A percentile compares a stretch with the other conserved stretches of the same genome.
phyloP scores from a whole-genome alignment of 2,113 vertebrate genomes.

The Tympanuchus pallidicinctus region DNA sequence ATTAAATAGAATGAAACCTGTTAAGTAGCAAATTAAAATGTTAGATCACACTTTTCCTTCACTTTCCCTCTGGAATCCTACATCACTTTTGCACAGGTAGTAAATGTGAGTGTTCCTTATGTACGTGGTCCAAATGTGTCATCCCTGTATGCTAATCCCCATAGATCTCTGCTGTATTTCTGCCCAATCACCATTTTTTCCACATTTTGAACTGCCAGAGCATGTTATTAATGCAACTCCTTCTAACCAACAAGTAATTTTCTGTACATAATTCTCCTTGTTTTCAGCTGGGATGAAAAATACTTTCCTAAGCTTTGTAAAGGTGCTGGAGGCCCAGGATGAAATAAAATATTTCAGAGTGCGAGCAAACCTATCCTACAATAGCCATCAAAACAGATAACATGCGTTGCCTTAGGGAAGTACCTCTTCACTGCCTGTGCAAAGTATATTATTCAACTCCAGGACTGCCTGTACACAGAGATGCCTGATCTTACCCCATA shows the following conservation, averaged over 20 bases:
- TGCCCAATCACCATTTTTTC: neutral
- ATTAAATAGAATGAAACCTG: slow-evolving; percentile 13
- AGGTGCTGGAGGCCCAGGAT: neutral
- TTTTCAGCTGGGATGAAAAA: neutral
- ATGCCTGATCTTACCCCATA: neutral
- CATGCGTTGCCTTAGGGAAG: neutral
- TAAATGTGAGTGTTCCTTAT: neutral
- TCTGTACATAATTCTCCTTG: neutral
- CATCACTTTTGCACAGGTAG: neutral
- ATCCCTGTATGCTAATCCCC: neutral
- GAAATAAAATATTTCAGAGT: neutral
- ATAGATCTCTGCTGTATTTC: neutral
- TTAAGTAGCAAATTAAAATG: neutral
- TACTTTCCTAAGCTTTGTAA: neutral
- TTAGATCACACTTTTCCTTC: neutral
- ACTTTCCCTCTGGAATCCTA: neutral
- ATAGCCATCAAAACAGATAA: neutral
- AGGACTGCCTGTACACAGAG: too few species aligned
- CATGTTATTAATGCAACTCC: neutral
- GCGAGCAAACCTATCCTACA: neutral
- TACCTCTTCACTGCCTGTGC: neutral
- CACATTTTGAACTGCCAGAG: neutral
- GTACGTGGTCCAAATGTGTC: neutral
- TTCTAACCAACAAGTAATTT: neutral
- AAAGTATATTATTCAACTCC: neutral